Evolutionary conservation across 2,888 invertebrate genomes (phyloP).

Genomic region (Apotomis betuletana): DNA sequence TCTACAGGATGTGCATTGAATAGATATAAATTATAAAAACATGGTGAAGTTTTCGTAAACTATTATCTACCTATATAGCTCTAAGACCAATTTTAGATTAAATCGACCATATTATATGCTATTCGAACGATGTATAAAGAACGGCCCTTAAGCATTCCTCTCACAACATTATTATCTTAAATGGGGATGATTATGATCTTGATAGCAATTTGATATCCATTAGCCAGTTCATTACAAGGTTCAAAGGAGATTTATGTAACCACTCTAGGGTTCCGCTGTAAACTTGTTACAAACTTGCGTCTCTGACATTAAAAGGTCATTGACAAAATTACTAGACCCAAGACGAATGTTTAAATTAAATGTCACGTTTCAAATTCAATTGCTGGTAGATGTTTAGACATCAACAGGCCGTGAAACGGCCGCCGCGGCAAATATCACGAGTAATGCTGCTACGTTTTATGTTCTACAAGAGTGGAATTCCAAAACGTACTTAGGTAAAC

Average conservation of each 20-base stretch:
- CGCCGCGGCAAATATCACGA: slow-evolving; percentile 25
- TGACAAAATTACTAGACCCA: slow-evolving; percentile 50
- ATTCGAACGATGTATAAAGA: slow-evolving; percentile 6
- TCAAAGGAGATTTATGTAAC: slow-evolving; percentile 29
- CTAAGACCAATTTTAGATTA: too few species aligned
- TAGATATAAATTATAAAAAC: too few species aligned
- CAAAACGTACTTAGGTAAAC: slow-evolving; percentile 17
- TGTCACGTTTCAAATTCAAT: slow-evolving; percentile 49
- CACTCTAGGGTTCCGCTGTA: slow-evolving; percentile 19
- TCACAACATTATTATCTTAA: slow-evolving; percentile 37
- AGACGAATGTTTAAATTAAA: slow-evolving; percentile 50
- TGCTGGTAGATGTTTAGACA: slow-evolving; percentile 31
- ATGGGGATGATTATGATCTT: slow-evolving; percentile 38
- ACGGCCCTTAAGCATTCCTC: slow-evolving; percentile 21
- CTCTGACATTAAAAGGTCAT: slow-evolving; percentile 65
- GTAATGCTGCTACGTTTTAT: slow-evolving; percentile 22
- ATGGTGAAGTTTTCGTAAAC: too few species aligned
- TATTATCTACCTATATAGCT: too few species aligned
- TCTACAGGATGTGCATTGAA: too few species aligned
- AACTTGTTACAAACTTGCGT: slow-evolving; percentile 31
- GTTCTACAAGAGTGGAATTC: slow-evolving; percentile 15
- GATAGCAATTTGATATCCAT: slow-evolving; percentile 37
- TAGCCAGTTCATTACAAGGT: slow-evolving; percentile 33
- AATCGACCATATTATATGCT: too few species aligned
- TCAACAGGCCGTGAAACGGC: slow-evolving; percentile 33